Conservation (phyloP, 2,797 vertebrate genomes). For the Zenarchopterus dispar region DNA sequence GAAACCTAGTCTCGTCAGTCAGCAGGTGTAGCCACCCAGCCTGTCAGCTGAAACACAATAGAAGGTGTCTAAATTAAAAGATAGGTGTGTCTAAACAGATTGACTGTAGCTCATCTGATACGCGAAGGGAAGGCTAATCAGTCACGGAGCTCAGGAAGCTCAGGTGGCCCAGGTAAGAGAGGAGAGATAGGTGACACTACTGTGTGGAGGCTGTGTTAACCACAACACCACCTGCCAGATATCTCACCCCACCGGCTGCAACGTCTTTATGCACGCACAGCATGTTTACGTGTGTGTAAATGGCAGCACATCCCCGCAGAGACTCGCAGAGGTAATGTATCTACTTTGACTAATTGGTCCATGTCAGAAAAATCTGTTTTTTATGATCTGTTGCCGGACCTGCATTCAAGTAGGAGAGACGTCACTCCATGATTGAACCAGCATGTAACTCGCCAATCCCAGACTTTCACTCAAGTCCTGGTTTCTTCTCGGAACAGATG, state of each 20-base stretch:
- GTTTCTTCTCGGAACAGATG: slow-evolving; percentile 56
- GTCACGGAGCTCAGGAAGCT: slow-evolving; percentile 55
- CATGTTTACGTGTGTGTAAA: slow-evolving; percentile 7
- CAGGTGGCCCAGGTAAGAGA: slow-evolving; percentile 64
- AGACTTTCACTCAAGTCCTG: slow-evolving; percentile 45
- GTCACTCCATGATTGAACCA: slow-evolving; percentile 72
- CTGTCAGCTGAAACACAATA: slow-evolving; percentile 60
- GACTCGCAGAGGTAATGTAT: slow-evolving; percentile 23
- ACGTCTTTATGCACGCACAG: slow-evolving; percentile 24
- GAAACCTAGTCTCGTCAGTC: slow-evolving; percentile 17
- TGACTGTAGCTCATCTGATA: slow-evolving; percentile 68
- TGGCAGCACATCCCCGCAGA: not conserved
- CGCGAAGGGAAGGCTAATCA: slow-evolving; percentile 54
- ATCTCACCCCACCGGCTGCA: slow-evolving; percentile 27
- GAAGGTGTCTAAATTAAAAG: slow-evolving; percentile 69
- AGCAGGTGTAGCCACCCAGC: slow-evolving; percentile 45
- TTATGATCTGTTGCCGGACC: slow-evolving; percentile 49
- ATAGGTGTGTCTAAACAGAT: slow-evolving; percentile 74
- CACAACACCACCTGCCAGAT: slow-evolving; percentile 61
- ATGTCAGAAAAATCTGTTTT: slow-evolving; percentile 50
- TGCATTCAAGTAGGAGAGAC: slow-evolving; percentile 43
- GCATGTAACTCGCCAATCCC: slow-evolving; percentile 69
- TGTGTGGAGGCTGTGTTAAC: slow-evolving; percentile 62
- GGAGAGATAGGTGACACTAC: slow-evolving; percentile 70
- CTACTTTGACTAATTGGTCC: slow-evolving; percentile 36